A percentile compares a stretch with the other conserved stretches of the same genome.
phyloP scores from a whole-genome alignment of 2,797 vertebrate species.

The Cuniculus paca region DNA sequence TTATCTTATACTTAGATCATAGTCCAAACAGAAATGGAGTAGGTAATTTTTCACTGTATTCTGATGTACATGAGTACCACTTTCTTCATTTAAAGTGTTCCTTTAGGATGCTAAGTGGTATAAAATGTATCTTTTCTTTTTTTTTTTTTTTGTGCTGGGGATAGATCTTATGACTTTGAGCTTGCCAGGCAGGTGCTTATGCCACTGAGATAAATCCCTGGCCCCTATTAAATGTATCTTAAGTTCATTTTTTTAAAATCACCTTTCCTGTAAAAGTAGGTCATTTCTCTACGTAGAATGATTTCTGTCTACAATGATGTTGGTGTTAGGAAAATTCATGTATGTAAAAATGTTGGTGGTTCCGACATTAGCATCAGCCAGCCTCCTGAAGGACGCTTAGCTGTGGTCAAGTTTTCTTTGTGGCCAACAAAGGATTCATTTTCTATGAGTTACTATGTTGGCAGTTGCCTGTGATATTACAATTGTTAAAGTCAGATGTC shows the following conservation, averaged over 20 bases:
- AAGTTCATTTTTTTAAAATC: conserved; percentile 20
- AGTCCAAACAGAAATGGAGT: neutral
- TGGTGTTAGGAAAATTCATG: conserved; percentile 46
- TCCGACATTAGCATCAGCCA: neutral
- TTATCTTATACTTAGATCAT: conserved; percentile 33
- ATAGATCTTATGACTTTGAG: no score
- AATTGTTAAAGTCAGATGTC: neutral
- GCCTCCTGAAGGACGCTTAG: conserved; percentile 7
- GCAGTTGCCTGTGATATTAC: neutral
- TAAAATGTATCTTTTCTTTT: neutral
- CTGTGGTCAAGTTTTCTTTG: neutral
- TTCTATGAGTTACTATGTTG: neutral
- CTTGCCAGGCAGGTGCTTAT: no score
- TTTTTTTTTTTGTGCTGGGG: no score
- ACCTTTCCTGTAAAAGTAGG: conserved; percentile 35
- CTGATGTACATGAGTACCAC: neutral
- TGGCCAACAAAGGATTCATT: neutral
- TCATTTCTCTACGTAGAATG: conserved; percentile 52
- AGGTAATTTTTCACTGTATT: conserved; percentile 9
- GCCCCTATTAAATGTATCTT: neutral
- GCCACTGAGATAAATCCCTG: no score
- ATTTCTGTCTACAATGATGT: conserved; percentile 28
- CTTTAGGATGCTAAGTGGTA: neutral
- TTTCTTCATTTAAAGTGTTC: conserved; percentile 40
- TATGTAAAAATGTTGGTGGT: conserved; percentile 12